Percentiles rank a stretch among this genome's conserved stretches.
Evolutionary conservation across 2,113 vertebrate genomes (phyloP).

Genomic region (Cettia cetti): DNA sequence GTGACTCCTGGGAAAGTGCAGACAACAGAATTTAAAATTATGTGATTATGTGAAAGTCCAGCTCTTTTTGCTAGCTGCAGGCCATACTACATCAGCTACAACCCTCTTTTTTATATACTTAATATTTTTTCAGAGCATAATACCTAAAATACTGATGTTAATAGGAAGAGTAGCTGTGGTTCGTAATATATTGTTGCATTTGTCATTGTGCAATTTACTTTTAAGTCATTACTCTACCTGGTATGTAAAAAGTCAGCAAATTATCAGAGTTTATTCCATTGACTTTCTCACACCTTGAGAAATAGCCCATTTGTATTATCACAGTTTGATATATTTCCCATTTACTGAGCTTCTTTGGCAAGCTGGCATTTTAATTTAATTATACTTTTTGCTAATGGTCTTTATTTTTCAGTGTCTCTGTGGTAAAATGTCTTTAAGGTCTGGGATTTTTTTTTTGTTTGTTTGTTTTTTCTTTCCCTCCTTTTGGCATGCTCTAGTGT

Average conservation of each 20-base stretch:
- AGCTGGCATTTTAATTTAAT: conserved; percentile 85
- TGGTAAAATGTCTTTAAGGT: conserved; percentile 64
- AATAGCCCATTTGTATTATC: conserved; percentile 81
- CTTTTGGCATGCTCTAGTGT: conserved; percentile 55
- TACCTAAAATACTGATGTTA: neutral
- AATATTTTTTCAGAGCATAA: neutral
- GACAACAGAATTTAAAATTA: neutral
- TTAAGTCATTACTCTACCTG: conserved; percentile 49
- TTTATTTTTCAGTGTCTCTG: conserved; percentile 85
- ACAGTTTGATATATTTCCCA: conserved; percentile 81
- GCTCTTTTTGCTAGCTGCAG: neutral
- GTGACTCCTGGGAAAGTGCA: neutral
- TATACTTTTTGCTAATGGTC: conserved; percentile 85
- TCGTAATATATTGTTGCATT: neutral
- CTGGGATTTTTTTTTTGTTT: neutral
- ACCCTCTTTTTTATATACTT: neutral
- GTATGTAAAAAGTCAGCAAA: conserved; percentile 64
- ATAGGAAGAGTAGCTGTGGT: neutral
- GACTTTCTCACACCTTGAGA: conserved; percentile 79
- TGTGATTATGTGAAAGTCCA: neutral
- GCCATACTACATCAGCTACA: neutral
- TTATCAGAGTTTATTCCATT: conserved; percentile 74
- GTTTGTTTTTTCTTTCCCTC: conserved; percentile 14
- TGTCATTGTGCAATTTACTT: conserved; percentile 46
- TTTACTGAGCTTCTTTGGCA: conserved; percentile 74